Base-by-base conservation (phyloP, 2,797 vertebrate species). In the Darevskia mixta region DNA sequence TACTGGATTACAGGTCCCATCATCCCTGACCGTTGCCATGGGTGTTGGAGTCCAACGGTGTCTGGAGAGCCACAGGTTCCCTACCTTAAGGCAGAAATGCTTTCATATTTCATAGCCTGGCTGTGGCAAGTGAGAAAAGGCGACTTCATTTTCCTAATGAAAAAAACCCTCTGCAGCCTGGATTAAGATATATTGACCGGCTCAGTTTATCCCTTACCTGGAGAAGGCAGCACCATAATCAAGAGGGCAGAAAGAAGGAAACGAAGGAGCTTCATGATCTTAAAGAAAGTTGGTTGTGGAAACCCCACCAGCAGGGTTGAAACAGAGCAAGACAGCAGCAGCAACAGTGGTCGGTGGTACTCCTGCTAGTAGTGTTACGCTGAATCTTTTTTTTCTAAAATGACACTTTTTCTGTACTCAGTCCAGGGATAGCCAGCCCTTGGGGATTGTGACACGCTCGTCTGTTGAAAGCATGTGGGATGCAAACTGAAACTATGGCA, bases 131-230 rank as follows among this genome's bases (percentile, higher is more conserved):
- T 49, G 45, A 49, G 10, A 49, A 49, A 49, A 49, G 45, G 45
- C 10, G 10, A 49, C 45, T 41, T 76, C 73, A 5, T 41, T 41
- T 23, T 41, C 73, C 35, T 41, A 25, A 6, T 2, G 17, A 73
- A 73, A 72, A 35, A 35, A 4, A 4, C 38, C n/a, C 71, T 72
- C 6, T 15, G 4, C 3, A 72, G 71, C 11, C 45, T 49, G 45
- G 45, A 11, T 55, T 55, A 1, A 55, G 49, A 13, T 55, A 15
- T 55, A 55, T 55, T 55, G 49, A 55, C 13, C 3, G 15, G 49
- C 43, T 85, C 72, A 55, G 20, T 9, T 76, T 20, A 38, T 64
- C 55, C 25, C 72, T 76, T 85, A 85, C 83, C 83, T 84, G 83
- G 49, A 84, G 71, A 75, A 38, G 25, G 25, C 71, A 73, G 32